phyloP scores from a whole-genome alignment of 2,888 invertebrate genomes.

The Halictus quadricinctus region DNA sequence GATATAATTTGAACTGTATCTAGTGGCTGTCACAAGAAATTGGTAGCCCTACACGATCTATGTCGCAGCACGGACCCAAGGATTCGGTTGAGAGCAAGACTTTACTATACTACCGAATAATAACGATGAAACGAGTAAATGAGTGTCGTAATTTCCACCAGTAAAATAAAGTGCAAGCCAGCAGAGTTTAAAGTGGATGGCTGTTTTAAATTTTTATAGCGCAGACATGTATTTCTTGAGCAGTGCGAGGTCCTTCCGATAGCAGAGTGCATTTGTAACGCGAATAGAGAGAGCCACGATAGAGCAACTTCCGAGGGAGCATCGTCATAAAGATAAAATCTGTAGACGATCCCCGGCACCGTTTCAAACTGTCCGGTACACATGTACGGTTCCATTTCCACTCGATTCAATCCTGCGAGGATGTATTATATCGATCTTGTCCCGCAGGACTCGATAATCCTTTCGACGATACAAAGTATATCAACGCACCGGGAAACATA shows the following conservation, averaged over 20 bases:
- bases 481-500: slow-evolving; percentile 35
- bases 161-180: not conserved
- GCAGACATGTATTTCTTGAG: not conserved
- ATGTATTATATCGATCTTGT: slow-evolving; percentile 56
- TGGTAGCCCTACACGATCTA: no score
- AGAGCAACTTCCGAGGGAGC: slow-evolving; percentile 23
- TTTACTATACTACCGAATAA: not conserved
- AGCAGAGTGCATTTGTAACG: not conserved
- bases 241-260: not conserved
- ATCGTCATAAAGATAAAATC: slow-evolving; percentile 35
- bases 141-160: not conserved
- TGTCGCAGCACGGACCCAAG: no score
- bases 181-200: not conserved
- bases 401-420: slow-evolving; percentile 48
- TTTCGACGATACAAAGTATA: slow-evolving; percentile 47
- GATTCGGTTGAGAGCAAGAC: no score
- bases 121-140: not conserved
- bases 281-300: slow-evolving; percentile 12
- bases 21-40: no score
- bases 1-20: no score
- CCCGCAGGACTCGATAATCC: slow-evolving; percentile 56
- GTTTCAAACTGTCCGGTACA: slow-evolving; percentile 41
- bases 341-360: slow-evolving; percentile 20
- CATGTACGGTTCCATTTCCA: slow-evolving; percentile 47
- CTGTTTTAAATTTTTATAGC: not conserved